A percentile compares a stretch with the other conserved stretches of the same genome.
Conservation (phyloP, 2,113 vertebrate genomes). For the Oenanthe melanoleuca region DNA sequence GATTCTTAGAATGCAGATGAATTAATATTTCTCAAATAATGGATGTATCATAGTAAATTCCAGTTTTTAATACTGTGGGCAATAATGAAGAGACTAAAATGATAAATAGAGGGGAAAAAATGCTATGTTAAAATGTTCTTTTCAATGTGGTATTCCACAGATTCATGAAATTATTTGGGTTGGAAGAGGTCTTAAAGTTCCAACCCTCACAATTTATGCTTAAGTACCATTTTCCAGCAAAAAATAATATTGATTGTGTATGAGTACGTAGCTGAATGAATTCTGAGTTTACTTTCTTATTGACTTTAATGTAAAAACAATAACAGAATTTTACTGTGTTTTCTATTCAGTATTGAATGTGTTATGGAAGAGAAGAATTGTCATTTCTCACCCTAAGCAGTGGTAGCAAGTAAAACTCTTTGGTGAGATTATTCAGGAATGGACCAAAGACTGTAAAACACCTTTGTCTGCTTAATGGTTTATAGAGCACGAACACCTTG, state of each 20-base stretch:
- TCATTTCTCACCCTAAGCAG: neutral
- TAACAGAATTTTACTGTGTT: neutral
- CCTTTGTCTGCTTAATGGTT: constrained; percentile 53
- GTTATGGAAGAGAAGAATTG: neutral
- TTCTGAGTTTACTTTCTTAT: neutral
- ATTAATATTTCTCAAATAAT: neutral
- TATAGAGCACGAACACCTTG: constrained; percentile 51
- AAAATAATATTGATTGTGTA: neutral
- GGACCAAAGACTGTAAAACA: constrained; percentile 34
- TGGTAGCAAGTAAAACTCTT: constrained; percentile 8
- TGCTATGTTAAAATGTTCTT: neutral
- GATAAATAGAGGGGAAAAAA: neutral
- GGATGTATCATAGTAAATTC: neutral
- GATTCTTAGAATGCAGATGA: neutral
- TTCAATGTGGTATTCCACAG: neutral
- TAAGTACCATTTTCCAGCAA: neutral
- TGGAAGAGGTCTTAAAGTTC: neutral
- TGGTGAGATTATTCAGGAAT: constrained; percentile 53
- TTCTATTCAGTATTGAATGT: constrained; percentile 24
- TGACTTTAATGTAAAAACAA: neutral
- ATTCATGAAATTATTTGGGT: neutral
- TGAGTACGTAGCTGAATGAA: neutral
- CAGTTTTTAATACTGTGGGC: neutral
- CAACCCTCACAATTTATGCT: neutral
- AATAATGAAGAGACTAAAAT: neutral